Evolutionary conservation across 1,140 invertebrate species (phyloP), one percentile per base, ranked within the genome.

Genomic region (Tetragnatha versicolor): DNA sequence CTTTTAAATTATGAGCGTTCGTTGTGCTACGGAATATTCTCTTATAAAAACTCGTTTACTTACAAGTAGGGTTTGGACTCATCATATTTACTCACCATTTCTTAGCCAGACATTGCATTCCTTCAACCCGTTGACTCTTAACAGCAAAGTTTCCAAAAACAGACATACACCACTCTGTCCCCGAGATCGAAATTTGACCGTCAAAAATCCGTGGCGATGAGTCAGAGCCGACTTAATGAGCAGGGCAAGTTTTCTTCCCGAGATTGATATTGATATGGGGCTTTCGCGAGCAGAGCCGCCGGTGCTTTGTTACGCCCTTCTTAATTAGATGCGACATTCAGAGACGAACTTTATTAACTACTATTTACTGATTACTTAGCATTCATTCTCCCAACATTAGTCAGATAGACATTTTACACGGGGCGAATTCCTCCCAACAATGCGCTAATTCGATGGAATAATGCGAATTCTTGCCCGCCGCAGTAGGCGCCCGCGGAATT

Each of bases 311-410:
- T 70, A 51, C 45, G 29, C 58, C 70, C 45, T 75, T 75, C 70
- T 75, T 75, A 75, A 75, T 75, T 75, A 75, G 70, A 55, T n/a
- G 53, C 33, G 31, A 58, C 53, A 75, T 75, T 75, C 58, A 49
- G 58, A 61, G 39, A 75, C 70, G 42, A 75, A 61, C 70, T 75
- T 58, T 75, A 75, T 75, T 75, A 75, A 63, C 70, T 75, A 63
- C 70, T 75, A 75, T 63, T 75, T 75, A 75, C 70, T 75, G 70
- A 75, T 75, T 75, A 75, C 70, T 75, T 75, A 75, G 58, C 70
- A 75, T 75, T 75, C 51, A 75, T 75, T 75, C 61, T 75, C 55
- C 35, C 33, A 58, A 63, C 70, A 75, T 75, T 75, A 75, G 70
- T 75, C 58, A 75, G 70, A 75, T 61, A 33, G 70, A 75, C 70